A percentile compares a stretch with the other conserved stretches of the same genome.
Conservation (phyloP, 2,888 invertebrate species). For the Halocaridina rubra region DNA sequence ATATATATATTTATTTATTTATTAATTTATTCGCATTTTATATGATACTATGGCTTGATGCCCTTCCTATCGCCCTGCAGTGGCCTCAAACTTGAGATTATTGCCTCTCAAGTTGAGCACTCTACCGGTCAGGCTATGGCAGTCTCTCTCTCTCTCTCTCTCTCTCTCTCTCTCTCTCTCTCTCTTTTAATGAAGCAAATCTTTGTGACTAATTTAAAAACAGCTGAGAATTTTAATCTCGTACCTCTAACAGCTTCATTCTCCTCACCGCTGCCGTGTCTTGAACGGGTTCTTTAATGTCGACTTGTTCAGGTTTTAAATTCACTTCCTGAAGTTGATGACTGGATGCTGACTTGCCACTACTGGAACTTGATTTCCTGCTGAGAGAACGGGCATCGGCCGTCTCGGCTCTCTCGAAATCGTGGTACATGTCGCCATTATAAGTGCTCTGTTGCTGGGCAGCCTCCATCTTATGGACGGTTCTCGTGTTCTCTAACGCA, state of each 20-base stretch:
- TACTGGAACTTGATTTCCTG: slow-evolving; percentile 1
- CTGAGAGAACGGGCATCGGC: background rate
- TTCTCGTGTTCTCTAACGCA: background rate
- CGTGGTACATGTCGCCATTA: background rate
- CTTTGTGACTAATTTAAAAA: background rate
- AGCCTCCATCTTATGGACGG: background rate
- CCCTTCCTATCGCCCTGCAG: no score
- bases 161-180: no score
- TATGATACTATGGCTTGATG: no score
- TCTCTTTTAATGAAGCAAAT: background rate
- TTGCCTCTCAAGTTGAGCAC: background rate
- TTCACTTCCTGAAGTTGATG: background rate
- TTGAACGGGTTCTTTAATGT: slow-evolving; percentile 2
- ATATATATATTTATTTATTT: no score
- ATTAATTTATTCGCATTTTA: no score
- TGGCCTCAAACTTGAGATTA: no score
- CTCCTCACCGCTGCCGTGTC: slow-evolving; percentile 12
- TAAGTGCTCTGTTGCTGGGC: slow-evolving; percentile 14
- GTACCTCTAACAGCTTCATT: slow-evolving; percentile 44
- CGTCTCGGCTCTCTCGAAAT: background rate
- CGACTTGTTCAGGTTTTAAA: background rate
- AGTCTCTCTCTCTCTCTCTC: no score
- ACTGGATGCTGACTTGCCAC: background rate
- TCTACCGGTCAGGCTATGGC: no score
- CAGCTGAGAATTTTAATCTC: background rate